These are phyloP conservation scores for Calidris pygmaea DNA, from an alignment of 2,113 vertebrate genomes.

Conservation along the genomic window DNA sequence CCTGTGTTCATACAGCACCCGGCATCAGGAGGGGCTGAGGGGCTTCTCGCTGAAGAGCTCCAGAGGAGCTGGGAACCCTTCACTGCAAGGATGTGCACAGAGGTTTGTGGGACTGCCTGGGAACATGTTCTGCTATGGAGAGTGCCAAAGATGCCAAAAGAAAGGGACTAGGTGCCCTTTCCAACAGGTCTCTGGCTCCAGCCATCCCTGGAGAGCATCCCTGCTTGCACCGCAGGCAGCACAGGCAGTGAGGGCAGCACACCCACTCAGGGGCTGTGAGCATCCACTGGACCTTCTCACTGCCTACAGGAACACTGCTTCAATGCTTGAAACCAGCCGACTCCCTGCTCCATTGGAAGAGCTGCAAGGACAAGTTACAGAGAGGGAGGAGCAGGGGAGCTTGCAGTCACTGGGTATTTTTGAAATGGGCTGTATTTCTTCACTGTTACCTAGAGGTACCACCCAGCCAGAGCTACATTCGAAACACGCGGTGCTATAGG, in stretches of 20 bases:
- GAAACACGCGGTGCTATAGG: not conserved
- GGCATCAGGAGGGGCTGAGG: not conserved
- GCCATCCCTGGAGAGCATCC: not conserved
- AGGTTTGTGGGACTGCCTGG: not conserved
- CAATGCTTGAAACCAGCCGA: not conserved
- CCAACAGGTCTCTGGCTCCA: not conserved
- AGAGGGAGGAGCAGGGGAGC: not conserved
- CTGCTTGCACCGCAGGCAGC: not conserved
- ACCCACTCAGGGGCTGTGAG: not conserved
- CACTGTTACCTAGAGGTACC: no score
- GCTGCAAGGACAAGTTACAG: not conserved
- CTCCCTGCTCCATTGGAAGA: not conserved
- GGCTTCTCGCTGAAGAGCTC: not conserved
- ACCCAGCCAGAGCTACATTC: not conserved
- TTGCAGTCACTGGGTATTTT: not conserved
- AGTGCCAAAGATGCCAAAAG: not conserved
- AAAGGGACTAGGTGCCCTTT: not conserved
- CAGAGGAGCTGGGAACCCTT: not conserved
- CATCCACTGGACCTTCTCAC: not conserved
- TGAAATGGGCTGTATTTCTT: not conserved
- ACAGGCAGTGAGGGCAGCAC: not conserved
- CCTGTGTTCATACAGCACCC: not conserved
- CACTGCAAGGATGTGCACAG: not conserved
- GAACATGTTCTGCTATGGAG: not conserved
- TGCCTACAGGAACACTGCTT: not conserved